Evolutionary conservation across 2,888 invertebrate species (phyloP).

Genomic region (Gastrophysa polygoni): DNA sequence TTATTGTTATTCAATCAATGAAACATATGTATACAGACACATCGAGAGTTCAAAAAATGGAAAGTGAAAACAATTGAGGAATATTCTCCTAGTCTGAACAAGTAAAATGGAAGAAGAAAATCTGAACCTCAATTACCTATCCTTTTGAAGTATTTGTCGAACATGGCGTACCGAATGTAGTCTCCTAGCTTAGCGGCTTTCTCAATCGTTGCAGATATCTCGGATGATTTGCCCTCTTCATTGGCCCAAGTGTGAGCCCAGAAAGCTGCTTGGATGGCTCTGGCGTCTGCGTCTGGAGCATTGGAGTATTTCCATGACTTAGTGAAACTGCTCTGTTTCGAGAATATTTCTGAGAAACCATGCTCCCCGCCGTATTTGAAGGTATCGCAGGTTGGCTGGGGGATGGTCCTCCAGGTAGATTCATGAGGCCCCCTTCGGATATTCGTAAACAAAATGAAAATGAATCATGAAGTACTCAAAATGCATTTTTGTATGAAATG

Average conservation of each 20-base stretch:
- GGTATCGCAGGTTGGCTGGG: conserved; percentile 39
- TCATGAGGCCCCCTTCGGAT: conserved; percentile 35
- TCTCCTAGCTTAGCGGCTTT: conserved; percentile 43
- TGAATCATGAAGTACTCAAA: too few relatives aligned
- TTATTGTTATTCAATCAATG: too few relatives aligned
- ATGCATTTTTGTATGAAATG: too few relatives aligned
- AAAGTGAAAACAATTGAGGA: too few relatives aligned
- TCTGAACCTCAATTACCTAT: too few relatives aligned
- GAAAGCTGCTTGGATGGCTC: conserved; percentile 41
- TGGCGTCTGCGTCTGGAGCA: conserved; percentile 42
- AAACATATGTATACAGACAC: too few relatives aligned
- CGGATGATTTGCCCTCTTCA: conserved; percentile 22
- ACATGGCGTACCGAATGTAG: conserved; percentile 38
- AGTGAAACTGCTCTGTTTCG: conserved; percentile 24
- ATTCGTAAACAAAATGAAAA: too few relatives aligned
- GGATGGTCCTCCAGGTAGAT: conserved; percentile 36
- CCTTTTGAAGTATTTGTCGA: conserved; percentile 44
- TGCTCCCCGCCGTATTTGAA: conserved; percentile 38
- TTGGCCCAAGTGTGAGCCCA: conserved; percentile 40
- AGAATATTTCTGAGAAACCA: conserved; percentile 36
- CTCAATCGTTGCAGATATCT: conserved; percentile 23
- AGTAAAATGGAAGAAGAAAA: too few relatives aligned
- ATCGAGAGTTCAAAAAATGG: too few relatives aligned
- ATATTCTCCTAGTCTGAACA: too few relatives aligned
- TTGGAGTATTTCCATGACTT: conserved; percentile 38